A percentile compares a stretch with the other conserved stretches of the same genome.
Evolutionary conservation across 2,888 invertebrate species (phyloP).

Genomic region (Clistopyga incitator): DNA sequence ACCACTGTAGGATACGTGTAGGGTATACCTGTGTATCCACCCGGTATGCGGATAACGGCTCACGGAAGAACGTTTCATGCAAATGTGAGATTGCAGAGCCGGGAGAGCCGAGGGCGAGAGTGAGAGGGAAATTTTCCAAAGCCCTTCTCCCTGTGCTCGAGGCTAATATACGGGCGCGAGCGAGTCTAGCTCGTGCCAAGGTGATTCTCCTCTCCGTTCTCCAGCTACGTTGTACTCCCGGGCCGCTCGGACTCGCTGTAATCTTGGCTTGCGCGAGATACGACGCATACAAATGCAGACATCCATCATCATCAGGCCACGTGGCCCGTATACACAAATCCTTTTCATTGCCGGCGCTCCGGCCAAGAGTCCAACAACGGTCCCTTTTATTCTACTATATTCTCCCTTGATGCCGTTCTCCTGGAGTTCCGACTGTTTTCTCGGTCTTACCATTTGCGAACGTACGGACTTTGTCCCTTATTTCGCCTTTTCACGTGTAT

Average conservation of each 20-base stretch:
- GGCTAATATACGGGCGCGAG: conserved; percentile 64
- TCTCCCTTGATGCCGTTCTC: not conserved
- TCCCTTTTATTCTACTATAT: conserved; percentile 19
- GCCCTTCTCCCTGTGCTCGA: conserved; percentile 41
- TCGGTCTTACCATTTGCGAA: not conserved
- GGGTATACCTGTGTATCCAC: not conserved
- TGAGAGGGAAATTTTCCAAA: conserved; percentile 27
- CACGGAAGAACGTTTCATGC: conserved; percentile 64
- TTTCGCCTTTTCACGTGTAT: not conserved
- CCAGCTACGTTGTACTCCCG: not conserved
- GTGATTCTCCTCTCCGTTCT: conserved; percentile 60
- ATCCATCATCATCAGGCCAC: conserved; percentile 72
- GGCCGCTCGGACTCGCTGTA: conserved; percentile 59
- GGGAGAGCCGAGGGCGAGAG: conserved; percentile 33
- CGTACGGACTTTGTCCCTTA: not conserved
- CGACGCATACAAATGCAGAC: conserved; percentile 73
- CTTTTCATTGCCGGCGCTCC: conserved; percentile 63
- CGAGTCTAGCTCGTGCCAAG: conserved; percentile 63
- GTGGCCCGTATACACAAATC: conserved; percentile 65
- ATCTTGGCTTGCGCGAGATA: conserved; percentile 72
- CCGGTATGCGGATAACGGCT: conserved; percentile 62
- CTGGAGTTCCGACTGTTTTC: not conserved
- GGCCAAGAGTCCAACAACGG: conserved; percentile 36
- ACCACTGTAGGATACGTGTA: not conserved
- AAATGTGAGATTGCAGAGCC: conserved; percentile 63